Evolutionary conservation across 1,140 invertebrate species (phyloP).

Genomic region (Drosophila arizonae): DNA sequence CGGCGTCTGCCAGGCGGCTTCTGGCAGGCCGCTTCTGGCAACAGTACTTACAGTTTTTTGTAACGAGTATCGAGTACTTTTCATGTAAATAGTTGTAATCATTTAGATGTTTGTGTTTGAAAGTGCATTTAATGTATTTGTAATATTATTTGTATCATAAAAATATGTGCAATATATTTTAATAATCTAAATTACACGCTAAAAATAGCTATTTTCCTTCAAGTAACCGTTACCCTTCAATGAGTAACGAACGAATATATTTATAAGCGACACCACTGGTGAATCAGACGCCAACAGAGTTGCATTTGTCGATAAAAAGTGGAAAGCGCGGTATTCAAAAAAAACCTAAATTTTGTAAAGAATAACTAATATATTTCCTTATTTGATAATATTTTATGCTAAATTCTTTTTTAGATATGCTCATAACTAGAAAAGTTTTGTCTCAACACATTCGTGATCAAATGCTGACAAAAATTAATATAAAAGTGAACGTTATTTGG

Average conservation of each 20-base stretch:
- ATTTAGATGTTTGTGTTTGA: not conserved
- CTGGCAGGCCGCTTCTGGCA: conserved; percentile 69
- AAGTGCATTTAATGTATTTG: not conserved
- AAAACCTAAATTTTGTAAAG: not conserved
- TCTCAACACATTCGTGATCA: too few relatives aligned
- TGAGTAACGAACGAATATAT: not conserved
- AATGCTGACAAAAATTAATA: too few relatives aligned
- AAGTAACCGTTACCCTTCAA: not conserved
- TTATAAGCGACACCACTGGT: conserved; percentile 11
- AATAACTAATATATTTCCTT: not conserved
- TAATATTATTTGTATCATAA: not conserved
- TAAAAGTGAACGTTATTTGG: not conserved
- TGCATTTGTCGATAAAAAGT: conserved; percentile 23
- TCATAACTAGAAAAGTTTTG: not conserved
- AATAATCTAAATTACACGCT: not conserved
- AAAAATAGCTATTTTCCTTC: not conserved
- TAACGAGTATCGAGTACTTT: conserved; percentile 24
- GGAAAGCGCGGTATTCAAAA: not conserved
- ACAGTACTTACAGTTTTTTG: conserved; percentile 21
- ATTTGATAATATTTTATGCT: not conserved
- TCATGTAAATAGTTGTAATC: not conserved
- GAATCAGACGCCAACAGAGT: not conserved
- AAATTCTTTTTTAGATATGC: not conserved
- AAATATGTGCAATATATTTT: not conserved
- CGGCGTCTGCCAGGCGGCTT: conserved; percentile 66